Conservation (phyloP, 1,140 invertebrate genomes). For the Bombus waltoni region DNA sequence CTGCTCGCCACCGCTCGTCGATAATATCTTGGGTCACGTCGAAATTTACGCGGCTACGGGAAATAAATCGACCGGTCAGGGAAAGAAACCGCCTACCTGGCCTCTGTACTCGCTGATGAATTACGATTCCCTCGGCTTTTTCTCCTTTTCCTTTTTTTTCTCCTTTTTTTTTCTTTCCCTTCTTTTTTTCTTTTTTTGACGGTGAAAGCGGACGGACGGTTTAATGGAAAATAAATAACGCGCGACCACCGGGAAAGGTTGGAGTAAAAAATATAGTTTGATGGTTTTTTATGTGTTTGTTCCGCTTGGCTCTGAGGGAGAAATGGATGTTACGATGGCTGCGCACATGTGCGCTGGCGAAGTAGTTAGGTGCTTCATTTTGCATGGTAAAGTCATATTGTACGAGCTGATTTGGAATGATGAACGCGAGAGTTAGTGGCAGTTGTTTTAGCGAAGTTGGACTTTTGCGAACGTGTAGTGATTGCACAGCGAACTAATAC, state of each 20-base stretch:
- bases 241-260: neutral
- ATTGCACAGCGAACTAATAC: neutral
- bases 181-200: neutral
- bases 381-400: neutral
- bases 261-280: neutral
- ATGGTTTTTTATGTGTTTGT: conserved; percentile 5
- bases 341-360: neutral
- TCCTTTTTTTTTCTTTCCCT: neutral
- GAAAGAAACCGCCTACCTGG: neutral
- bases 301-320: neutral
- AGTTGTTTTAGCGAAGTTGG: neutral
- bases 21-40: conserved; percentile 8
- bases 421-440: neutral
- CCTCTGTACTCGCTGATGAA: neutral
- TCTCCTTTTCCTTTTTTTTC: neutral
- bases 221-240: conserved; percentile 39
- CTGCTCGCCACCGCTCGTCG: conserved; percentile 1
- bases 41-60: conserved; percentile 1
- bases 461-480: neutral
- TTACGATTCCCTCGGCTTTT: conserved; percentile 14
- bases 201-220: conserved; percentile 7
- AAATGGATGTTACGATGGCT: neutral
- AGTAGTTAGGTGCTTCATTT: neutral
- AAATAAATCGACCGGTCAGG: conserved; percentile 13
- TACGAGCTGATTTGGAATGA: neutral